Conservation (phyloP, 2,797 vertebrate species). For the Labroides dimidiatus region DNA sequence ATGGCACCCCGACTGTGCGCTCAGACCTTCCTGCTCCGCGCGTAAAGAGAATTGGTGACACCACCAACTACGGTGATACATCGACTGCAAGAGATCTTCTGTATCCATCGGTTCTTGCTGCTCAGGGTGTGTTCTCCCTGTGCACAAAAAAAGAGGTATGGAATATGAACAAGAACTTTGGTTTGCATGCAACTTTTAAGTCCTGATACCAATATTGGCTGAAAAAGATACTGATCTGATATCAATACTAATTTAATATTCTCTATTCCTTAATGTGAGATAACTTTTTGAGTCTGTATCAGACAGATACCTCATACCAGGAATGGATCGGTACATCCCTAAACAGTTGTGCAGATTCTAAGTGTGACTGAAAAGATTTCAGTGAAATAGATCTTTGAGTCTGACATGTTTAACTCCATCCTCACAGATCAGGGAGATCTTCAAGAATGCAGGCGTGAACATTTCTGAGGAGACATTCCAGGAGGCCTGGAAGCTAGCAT, state of each 20-base stretch:
- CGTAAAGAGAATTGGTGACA: slow-evolving; percentile 82
- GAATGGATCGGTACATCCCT: no score
- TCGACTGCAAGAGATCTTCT: slow-evolving; percentile 80
- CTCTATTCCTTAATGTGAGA: no score
- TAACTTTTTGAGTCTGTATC: no score
- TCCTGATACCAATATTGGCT: no score
- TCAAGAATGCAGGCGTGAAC: slow-evolving; percentile 82
- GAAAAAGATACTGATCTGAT: no score
- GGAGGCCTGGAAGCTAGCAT: slow-evolving; percentile 88
- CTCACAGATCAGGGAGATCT: slow-evolving; percentile 87
- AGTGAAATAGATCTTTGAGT: not conserved
- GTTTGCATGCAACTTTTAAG: no score
- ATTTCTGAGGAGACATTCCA: slow-evolving; percentile 87
- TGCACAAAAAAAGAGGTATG: slow-evolving; percentile 89
- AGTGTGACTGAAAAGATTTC: not conserved
- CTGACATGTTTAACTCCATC: not conserved
- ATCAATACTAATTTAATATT: no score
- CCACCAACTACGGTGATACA: slow-evolving; percentile 86
- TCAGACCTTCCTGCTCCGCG: slow-evolving; percentile 85
- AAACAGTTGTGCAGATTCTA: no score
- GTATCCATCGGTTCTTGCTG: slow-evolving; percentile 82
- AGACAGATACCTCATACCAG: no score
- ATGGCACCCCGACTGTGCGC: slow-evolving; percentile 85
- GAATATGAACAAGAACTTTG: accelerated
- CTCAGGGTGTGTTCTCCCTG: slow-evolving; percentile 84